Evolutionary conservation across 1,140 invertebrate genomes (phyloP).

Genomic region (Sogatella furcifera): DNA sequence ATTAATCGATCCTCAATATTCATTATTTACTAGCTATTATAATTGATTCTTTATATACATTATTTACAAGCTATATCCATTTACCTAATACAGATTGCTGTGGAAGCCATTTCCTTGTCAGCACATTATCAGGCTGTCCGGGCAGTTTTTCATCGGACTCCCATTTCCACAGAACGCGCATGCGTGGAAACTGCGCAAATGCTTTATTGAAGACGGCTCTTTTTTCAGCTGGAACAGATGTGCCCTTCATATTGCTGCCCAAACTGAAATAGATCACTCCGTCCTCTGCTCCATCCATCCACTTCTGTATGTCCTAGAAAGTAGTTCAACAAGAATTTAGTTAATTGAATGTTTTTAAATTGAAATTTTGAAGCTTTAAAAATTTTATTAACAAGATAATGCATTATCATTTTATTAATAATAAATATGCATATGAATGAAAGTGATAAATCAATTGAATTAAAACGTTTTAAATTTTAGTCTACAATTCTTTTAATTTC

Average conservation of each 20-base stretch:
- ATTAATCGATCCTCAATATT: no score
- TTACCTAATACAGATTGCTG: slow-evolving; percentile 38
- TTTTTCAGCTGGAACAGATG: slow-evolving; percentile 13
- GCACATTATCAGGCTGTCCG: slow-evolving; percentile 35
- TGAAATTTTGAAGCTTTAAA: neutral
- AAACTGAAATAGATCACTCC: slow-evolving; percentile 35
- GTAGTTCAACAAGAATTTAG: neutral
- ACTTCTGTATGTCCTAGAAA: slow-evolving; percentile 21
- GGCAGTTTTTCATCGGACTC: slow-evolving; percentile 19
- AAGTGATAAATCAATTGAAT: no score
- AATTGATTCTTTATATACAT: no score
- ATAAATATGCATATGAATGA: no score
- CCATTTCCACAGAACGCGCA: slow-evolving; percentile 30
- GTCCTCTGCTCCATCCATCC: slow-evolving; percentile 29
- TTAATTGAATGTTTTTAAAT: neutral
- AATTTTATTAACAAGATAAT: neutral
- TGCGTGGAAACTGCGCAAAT: slow-evolving; percentile 23
- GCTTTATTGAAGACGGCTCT: slow-evolving; percentile 16
- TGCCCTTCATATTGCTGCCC: slow-evolving; percentile 27
- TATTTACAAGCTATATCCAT: no score
- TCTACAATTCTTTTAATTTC: no score
- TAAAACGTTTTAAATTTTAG: no score
- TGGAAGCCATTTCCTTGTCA: slow-evolving; percentile 39
- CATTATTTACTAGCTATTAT: no score
- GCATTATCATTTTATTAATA: no score